Base-by-base conservation (phyloP, 2,797 vertebrate species). In the Rhodeus uyekii region DNA sequence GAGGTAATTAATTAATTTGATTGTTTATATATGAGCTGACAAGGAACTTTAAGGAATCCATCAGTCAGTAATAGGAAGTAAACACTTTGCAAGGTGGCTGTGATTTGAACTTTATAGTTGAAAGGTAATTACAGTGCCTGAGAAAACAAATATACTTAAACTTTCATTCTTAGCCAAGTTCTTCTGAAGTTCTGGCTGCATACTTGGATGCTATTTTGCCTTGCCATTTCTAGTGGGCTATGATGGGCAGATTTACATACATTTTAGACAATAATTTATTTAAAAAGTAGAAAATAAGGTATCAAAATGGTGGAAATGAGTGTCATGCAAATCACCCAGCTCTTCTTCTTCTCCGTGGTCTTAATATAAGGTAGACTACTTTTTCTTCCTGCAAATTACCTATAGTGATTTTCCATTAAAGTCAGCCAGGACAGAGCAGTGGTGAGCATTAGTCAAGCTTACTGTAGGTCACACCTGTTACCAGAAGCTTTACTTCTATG, bases 31-130 rank as follows among this genome's bases (percentile, higher is more conserved):
- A 90, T 91, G 87, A 90, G 92, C 88, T 88, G 86, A 92, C 93
- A 93, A 90, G 84, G 64, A 89, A 90, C 90, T 93, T 92, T 88
- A 93, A 92, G 93, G 90, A 83, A 82, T 65, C 84, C 84, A 84
- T 76, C 87, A 87, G 83, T 90, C 87, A 88, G 89, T 90, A 91
- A 81, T 81, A 88, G 83, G 89, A 75, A 78, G 67, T 85, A 80
- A 84, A 58, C 73, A n/a, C 60, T 75, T 78, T 82, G 44, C 63
- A 64, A 39, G 67, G 48, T 81, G 79, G 60, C 81, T 76, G 71
- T 75, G 68, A 86, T 63, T 78, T 84, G 64, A 82, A 69, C 27
- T 46, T 77, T 58, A 77, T 75, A 80, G 55, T 71, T 83, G 78
- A 84, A 85, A 80, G 78, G 82, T 82, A 76, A 86, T 85, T 85